Evolutionary conservation across 2,113 vertebrate species (phyloP), one percentile per base, ranked within the genome.

Genomic region (Alaudala cheleensis): DNA sequence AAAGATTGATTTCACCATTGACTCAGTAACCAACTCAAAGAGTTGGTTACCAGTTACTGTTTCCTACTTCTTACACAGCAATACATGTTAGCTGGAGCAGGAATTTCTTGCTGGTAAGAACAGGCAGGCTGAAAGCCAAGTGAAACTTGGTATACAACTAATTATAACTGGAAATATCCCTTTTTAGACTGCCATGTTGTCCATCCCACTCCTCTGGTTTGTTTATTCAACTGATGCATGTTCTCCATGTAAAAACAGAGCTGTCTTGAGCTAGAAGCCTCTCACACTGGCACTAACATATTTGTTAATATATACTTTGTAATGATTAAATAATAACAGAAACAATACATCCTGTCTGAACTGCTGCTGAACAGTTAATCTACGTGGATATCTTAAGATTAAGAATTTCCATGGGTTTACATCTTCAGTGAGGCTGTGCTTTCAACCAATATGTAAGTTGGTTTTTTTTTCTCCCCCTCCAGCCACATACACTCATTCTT

Each of bases 401-500:
- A 72, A 82, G 5, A 90, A 62, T 23, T 86, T 76, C 40, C 44
- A 69, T 9, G 31, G 61, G 29, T 66, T 78, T 71, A 87, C 57
- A 33, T 31, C 19, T 50, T 25, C 44, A 56, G 1, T 1, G 1
- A 91, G 24, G 22, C 26, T 62, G 20, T 24, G 26, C 49, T 65
- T 81, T 60, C 21, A 33, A 90, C 16, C 42, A 72, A 18, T 11
- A 57, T 4, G 1, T 4, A 76, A 62, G 24, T 16, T 24, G 26
- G n/a, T n/a, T n/a, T n/a, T 7, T n/a, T 39, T 69, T 4, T 14
- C 0, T 0, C 3, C 6, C 15, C 31, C 51, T 85, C 20, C 54
- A 88, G 45, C 17, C 54, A 69, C 33, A 79, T 5, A 12, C 4
- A 16, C 12, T 81, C 21, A 16, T 49, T 91, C 42, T 76, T 74